A percentile compares a stretch with the other conserved stretches of the same genome.
phyloP scores from a whole-genome alignment of 2,113 vertebrate species.

The Pseudonaja textilis region DNA sequence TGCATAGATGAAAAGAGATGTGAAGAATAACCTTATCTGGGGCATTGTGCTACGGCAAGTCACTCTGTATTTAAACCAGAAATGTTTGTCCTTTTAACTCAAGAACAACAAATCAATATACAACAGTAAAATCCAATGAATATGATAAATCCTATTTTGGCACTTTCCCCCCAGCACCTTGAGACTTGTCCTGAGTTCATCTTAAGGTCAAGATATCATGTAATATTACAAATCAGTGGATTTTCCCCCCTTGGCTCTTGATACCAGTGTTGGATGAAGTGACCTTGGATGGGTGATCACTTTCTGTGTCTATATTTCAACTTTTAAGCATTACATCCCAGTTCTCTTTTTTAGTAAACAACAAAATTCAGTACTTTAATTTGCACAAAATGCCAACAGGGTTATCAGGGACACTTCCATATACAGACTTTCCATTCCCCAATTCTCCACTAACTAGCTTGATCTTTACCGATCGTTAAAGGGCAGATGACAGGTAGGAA shows the following conservation, averaged over 20 bases:
- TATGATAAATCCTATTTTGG: too few relatives aligned
- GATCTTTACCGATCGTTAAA: neutral
- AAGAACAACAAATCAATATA: neutral
- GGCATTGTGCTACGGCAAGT: neutral
- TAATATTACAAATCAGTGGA: neutral
- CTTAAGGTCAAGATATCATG: neutral
- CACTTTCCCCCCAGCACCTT: neutral
- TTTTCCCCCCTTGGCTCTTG: neutral
- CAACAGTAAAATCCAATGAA: neutral
- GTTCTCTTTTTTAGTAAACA: neutral
- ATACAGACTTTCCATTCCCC: neutral
- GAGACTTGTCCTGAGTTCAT: neutral
- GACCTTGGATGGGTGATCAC: neutral
- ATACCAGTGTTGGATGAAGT: neutral
- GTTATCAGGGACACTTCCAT: neutral
- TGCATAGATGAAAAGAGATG: neutral
- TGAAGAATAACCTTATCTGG: neutral
- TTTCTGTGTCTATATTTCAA: neutral
- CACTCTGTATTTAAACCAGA: neutral
- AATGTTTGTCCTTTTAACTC: neutral
- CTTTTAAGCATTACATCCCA: neutral
- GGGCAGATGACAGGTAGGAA: neutral
- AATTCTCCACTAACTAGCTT: neutral
- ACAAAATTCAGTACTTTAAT: neutral
- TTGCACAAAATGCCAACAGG: neutral